Evolutionary conservation across 2,888 invertebrate species (phyloP).

Genomic region (Epistrophe eligans): DNA sequence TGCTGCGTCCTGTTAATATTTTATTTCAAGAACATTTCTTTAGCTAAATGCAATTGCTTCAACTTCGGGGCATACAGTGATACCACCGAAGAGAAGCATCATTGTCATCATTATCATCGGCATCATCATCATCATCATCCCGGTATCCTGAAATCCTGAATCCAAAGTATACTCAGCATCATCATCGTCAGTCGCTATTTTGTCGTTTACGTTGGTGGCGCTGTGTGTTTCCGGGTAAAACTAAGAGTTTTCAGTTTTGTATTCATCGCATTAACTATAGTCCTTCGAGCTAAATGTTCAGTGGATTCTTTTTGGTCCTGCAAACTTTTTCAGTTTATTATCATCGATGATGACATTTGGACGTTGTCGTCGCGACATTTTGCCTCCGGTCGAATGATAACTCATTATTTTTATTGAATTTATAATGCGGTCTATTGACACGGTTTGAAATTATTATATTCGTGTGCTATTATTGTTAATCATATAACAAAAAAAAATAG

Average conservation of each 20-base stretch:
- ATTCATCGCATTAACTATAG: conserved; percentile 68
- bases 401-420: conserved; percentile 64
- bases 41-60: conserved; percentile 67
- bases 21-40: conserved; percentile 46
- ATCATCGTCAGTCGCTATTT: conserved; percentile 52
- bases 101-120: conserved; percentile 46
- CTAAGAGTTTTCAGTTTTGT: conserved; percentile 25
- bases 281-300: conserved; percentile 61
- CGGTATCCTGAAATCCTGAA: conserved; percentile 29
- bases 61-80: conserved; percentile 9
- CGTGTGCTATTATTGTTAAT: neutral
- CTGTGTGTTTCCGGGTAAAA: conserved; percentile 35
- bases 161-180: conserved; percentile 37
- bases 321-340: conserved; percentile 79
- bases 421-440: conserved; percentile 64
- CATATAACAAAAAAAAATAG: neutral
- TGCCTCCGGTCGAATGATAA: conserved; percentile 71
- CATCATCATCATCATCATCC: conserved; percentile 32
- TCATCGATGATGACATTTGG: conserved; percentile 80
- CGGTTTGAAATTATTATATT: conserved; percentile 30
- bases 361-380: conserved; percentile 77
- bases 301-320: conserved; percentile 71
- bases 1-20: conserved; percentile 55
- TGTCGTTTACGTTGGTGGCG: conserved; percentile 56
- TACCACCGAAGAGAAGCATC: conserved; percentile 48